A percentile compares a stretch with the other conserved stretches of the same genome.
These are phyloP conservation scores for Sinodicranocentrus sp. DNA, from an alignment of 2,888 invertebrate species.

Conservation along the genomic window DNA sequence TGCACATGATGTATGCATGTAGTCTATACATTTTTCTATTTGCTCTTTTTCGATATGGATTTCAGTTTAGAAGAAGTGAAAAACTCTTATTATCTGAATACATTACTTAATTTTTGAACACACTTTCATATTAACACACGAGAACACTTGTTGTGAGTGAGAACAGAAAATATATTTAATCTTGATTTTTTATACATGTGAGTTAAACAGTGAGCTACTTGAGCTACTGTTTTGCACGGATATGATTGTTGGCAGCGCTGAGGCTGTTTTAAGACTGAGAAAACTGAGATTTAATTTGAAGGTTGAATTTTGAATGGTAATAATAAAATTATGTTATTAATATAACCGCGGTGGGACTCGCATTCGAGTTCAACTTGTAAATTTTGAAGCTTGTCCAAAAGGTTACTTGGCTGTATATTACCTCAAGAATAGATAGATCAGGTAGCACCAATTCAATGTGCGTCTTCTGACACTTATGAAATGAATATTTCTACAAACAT, in stretches of 20 bases:
- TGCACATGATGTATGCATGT: not conserved
- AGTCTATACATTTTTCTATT: not conserved
- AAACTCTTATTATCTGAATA: slow-evolving; percentile 3
- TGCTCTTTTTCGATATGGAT: not conserved
- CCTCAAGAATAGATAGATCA: too few relatives aligned
- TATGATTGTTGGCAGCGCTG: slow-evolving; percentile 26
- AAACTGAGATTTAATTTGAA: not conserved
- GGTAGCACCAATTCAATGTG: not conserved
- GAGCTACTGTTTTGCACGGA: too few relatives aligned
- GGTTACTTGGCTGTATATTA: too few relatives aligned
- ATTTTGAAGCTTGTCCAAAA: slow-evolving; percentile 56
- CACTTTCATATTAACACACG: slow-evolving; percentile 2
- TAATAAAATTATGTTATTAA: too few relatives aligned
- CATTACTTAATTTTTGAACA: slow-evolving; percentile 28
- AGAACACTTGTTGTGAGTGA: not conserved
- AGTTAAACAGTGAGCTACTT: not conserved
- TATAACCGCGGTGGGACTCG: not conserved
- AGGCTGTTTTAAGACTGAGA: not conserved
- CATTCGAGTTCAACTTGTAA: not conserved
- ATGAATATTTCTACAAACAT: too few relatives aligned
- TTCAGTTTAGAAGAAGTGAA: not conserved
- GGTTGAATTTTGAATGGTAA: too few relatives aligned
- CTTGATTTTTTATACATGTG: too few relatives aligned
- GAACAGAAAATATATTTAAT: not conserved
- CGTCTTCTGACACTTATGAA: too few relatives aligned